Percentiles rank a stretch among this genome's conserved stretches.
phyloP scores from a whole-genome alignment of 1,140 invertebrate species.

The Drosophila kurseongensis region DNA sequence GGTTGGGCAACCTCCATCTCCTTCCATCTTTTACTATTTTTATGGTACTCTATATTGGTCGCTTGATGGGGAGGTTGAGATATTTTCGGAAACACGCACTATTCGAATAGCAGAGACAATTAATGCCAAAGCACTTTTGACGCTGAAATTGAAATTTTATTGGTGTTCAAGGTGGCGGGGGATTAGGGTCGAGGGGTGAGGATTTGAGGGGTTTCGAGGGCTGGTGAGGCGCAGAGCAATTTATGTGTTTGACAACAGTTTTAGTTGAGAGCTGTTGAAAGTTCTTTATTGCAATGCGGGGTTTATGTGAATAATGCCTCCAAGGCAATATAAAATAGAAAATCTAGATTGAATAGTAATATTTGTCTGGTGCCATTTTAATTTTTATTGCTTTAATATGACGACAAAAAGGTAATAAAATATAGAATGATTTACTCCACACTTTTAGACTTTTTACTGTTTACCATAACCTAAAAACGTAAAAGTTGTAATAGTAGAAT shows the following conservation, averaged over 20 bases:
- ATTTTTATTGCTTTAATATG: background rate
- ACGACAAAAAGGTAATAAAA: no score
- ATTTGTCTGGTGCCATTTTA: background rate
- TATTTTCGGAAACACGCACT: constrained; percentile 68
- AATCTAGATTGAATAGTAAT: background rate
- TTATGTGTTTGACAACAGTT: constrained; percentile 50
- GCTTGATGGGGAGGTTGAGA: constrained; percentile 14
- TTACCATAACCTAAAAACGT: no score
- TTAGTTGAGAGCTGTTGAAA: constrained; percentile 27
- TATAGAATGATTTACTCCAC: no score
- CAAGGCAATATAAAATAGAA: background rate
- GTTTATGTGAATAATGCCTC: background rate
- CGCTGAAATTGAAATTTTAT: constrained; percentile 74
- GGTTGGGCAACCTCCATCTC: constrained; percentile 13
- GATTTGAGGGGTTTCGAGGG: constrained; percentile 1
- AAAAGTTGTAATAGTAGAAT: no score
- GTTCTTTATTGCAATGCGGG: constrained; percentile 14
- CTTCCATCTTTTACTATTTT: constrained; percentile 39
- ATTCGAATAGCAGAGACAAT: constrained; percentile 51
- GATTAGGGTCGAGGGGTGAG: background rate
- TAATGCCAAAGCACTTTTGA: constrained; percentile 69
- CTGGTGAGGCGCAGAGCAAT: constrained; percentile 6
- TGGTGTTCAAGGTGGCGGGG: constrained; percentile 47
- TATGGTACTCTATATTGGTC: constrained; percentile 45
- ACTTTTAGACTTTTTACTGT: no score